phyloP scores from a whole-genome alignment of 2,888 invertebrate species.

The Macaria notata region DNA sequence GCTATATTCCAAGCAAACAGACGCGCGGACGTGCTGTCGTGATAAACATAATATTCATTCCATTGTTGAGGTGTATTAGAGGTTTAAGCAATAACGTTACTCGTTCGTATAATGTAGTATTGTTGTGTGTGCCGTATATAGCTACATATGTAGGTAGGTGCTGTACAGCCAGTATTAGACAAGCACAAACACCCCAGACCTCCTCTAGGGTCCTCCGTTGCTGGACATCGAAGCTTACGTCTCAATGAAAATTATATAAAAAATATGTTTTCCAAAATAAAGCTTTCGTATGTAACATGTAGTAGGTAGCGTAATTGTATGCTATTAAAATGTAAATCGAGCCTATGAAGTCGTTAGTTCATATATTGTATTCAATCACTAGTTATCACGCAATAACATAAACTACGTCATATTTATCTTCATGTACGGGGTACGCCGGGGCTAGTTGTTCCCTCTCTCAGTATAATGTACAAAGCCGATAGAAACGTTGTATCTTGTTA shows the following conservation, averaged over 20 bases:
- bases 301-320: neutral
- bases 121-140: conserved; percentile 20
- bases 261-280: conserved; percentile 11
- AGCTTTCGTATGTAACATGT: conserved; percentile 12
- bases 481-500: conserved; percentile 25
- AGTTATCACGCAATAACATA: conserved; percentile 27
- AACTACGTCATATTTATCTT: neutral
- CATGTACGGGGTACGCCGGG: neutral
- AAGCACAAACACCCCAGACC: no score
- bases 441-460: neutral
- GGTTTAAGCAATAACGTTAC: conserved; percentile 40
- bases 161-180: no score
- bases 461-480: conserved; percentile 14
- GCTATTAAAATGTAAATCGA: neutral
- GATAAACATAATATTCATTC: conserved; percentile 22
- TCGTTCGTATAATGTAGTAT: conserved; percentile 23
- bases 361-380: conserved; percentile 14
- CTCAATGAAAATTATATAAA: neutral
- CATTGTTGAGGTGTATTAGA: conserved; percentile 40
- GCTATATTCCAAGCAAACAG: neutral
- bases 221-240: no score
- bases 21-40: conserved; percentile 14
- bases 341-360: conserved; percentile 1
- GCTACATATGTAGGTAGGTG: neutral
- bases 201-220: no score